Base-by-base conservation (phyloP, 2,888 invertebrate genomes). In the Hirtodrosophila alboralis region DNA sequence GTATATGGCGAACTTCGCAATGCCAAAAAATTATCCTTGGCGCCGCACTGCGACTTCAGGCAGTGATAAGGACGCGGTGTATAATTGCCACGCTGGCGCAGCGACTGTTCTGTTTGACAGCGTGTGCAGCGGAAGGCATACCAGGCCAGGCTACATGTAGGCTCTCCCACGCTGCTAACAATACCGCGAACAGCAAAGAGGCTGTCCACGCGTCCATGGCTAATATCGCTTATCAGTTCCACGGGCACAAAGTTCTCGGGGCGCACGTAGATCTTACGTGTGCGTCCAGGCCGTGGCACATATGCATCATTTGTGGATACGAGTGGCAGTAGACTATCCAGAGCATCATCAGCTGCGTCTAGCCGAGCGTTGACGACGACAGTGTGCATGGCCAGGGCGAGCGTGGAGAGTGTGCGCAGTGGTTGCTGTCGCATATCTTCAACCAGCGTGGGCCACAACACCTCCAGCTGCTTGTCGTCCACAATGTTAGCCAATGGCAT, bases 121-220 rank as follows among this genome's bases (percentile, higher is more conserved):
- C 75, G 83, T 1, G 75, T 63, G 54, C 90, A 90, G 47, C 81
- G 84, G n/a, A 86, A 98, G 0, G 95, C 95, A 91, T 97, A 92
- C 89, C 95, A 94, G 5, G 93, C 93, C 72, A 95, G 94, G 14
- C 95, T 91, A 1, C 96, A 93, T 60, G 94, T 95, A 0, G 94
- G 92, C 84, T 94, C 93, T 10, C 96, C 94, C 3, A 96, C 95
- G 88, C 95, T 93, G 60, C 96, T 95, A 0, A 98, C 96, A 33
- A 96, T 96, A 0, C 98, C 98, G 86, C 95, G 93, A 2, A 97
- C 93, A 18, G 95, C 93, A 16, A 96, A 94, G 68, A 97, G 88
- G 90, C 91, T 91, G 93, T 96, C 95, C 91, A 94, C 95, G 79
- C 72, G 62, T 0, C 56, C 31, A 1, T 65, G 71, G 1, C 36